These are phyloP conservation scores for Catonia carolina DNA, from an alignment of 2,888 invertebrate genomes.

Conservation along the genomic window DNA sequence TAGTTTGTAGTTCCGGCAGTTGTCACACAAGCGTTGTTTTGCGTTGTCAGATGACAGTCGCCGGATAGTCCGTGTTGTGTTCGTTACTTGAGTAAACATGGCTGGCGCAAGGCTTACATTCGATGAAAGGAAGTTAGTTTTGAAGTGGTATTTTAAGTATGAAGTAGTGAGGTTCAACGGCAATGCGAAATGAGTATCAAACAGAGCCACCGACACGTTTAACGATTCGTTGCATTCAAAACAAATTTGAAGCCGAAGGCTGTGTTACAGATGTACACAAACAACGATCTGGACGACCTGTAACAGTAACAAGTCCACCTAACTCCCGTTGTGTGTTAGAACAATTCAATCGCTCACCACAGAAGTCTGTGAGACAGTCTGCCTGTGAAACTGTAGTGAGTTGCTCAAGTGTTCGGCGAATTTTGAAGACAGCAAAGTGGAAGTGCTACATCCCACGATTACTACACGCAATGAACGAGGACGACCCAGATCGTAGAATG, in stretches of 20 bases:
- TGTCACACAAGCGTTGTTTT: no score
- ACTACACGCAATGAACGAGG: conserved; percentile 26
- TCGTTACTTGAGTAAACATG: no score
- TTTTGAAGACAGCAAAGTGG: conserved; percentile 16
- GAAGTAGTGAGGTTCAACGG: not conserved
- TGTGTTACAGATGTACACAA: not conserved
- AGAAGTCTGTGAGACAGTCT: not conserved
- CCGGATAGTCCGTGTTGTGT: not conserved
- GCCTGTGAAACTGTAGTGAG: not conserved
- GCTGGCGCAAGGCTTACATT: no score
- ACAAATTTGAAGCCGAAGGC: not conserved
- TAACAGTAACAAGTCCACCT: not conserved
- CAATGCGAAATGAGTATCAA: not conserved
- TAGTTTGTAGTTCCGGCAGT: no score
- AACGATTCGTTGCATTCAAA: not conserved
- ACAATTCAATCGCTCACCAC: not conserved
- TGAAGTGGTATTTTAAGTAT: no score
- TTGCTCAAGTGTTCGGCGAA: conserved; percentile 8
- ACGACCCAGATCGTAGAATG: conserved; percentile 27
- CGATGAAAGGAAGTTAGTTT: no score
- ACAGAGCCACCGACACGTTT: not conserved
- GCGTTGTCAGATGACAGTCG: not conserved
- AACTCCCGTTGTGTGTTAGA: not conserved
- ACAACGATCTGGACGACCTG: not conserved
- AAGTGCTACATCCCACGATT: conserved; percentile 27